Percentiles rank a stretch among this genome's conserved stretches.
phyloP scores from a whole-genome alignment of 2,797 vertebrate genomes.

The Lophotriccus pileatus region DNA sequence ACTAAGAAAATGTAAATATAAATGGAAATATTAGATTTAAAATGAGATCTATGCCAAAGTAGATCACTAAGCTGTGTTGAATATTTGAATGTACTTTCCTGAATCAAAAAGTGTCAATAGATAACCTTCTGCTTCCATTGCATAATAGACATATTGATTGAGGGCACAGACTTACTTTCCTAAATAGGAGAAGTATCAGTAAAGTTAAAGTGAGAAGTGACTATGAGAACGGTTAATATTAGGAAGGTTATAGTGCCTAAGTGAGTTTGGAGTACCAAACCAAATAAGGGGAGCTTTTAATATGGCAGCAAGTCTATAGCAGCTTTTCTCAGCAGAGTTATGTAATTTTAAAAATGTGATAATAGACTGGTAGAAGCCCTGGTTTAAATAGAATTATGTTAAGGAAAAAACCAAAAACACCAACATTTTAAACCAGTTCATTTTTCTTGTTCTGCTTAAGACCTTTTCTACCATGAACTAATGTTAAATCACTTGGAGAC shows the following conservation, averaged over 20 bases:
- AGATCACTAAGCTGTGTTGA: background rate
- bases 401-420: background rate
- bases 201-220: background rate
- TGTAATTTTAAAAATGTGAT: background rate
- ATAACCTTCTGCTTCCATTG: background rate
- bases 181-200: background rate
- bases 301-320: background rate
- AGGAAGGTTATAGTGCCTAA: background rate
- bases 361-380: background rate
- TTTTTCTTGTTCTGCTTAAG: background rate
- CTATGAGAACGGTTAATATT: background rate
- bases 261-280: background rate
- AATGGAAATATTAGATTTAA: background rate
- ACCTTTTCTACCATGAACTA: background rate
- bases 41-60: background rate
- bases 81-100: background rate
- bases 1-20: background rate
- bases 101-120: background rate
- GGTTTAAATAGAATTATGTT: background rate
- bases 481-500: background rate
- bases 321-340: background rate
- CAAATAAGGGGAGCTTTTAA: background rate
- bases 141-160: background rate
- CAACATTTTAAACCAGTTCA: rapidly evolving
- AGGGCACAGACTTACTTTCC: background rate